Conservation (phyloP, 2,113 vertebrate genomes). For the Barnardius zonarius region DNA sequence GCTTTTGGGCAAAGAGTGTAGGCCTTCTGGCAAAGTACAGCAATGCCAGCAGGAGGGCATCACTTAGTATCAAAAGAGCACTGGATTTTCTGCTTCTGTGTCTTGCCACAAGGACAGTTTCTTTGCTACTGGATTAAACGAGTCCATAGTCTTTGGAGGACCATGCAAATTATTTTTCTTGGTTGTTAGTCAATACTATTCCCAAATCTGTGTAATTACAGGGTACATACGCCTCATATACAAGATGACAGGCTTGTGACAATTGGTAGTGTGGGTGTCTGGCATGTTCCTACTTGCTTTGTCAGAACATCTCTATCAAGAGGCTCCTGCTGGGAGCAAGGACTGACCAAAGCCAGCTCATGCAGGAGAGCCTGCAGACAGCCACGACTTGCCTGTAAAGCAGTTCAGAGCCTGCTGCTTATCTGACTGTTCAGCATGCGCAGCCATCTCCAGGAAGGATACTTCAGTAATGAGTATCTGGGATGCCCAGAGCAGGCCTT, state of each 20-base stretch:
- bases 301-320: background rate
- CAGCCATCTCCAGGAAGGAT: background rate
- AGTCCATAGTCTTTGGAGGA: background rate
- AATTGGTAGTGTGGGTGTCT: background rate
- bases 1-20: background rate
- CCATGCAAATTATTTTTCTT: conserved; percentile 15
- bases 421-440: background rate
- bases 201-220: conserved; percentile 19
- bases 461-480: fast-evolving
- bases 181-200: background rate
- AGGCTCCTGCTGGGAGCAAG: conserved; percentile 1
- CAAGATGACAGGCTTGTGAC: conserved; percentile 14
- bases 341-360: background rate
- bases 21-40: background rate
- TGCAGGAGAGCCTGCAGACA: background rate
- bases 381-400: background rate
- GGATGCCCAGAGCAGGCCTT: background rate
- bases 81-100: background rate
- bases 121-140: conserved; percentile 8
- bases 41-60: conserved; percentile 7
- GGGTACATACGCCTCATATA: background rate
- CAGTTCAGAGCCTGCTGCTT: background rate
- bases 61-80: background rate
- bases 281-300: background rate
- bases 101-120: background rate